phyloP scores from a whole-genome alignment of 1,140 invertebrate genomes.

The Drosophila sulfurigaster region DNA sequence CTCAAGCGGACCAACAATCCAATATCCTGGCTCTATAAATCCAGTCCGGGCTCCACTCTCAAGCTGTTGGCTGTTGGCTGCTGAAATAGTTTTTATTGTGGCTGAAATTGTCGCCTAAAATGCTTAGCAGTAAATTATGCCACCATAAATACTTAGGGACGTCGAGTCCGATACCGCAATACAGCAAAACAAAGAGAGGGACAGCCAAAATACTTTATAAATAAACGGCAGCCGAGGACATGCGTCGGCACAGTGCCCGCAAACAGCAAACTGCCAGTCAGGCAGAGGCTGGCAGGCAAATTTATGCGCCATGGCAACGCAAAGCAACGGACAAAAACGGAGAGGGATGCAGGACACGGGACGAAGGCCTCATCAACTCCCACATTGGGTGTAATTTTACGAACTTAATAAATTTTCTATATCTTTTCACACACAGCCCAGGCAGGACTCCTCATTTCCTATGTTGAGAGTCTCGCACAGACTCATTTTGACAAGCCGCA shows the following conservation, averaged over 20 bases:
- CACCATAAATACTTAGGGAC: constrained; percentile 65
- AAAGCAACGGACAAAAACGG: constrained; percentile 6
- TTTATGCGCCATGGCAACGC: constrained; percentile 60
- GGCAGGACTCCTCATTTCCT: constrained; percentile 7
- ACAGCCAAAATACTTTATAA: constrained; percentile 63
- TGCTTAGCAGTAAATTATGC: constrained; percentile 80
- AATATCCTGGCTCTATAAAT: constrained; percentile 77
- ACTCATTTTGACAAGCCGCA: constrained; percentile 72
- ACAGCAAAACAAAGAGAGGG: constrained; percentile 32
- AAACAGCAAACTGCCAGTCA: constrained; percentile 20
- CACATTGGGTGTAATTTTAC: constrained; percentile 64
- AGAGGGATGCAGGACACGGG: neutral
- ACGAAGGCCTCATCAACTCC: neutral
- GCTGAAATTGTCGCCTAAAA: constrained; percentile 76
- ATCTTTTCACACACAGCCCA: constrained; percentile 61
- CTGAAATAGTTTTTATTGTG: constrained; percentile 69
- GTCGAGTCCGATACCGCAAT: constrained; percentile 2
- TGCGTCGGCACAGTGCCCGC: constrained; percentile 9
- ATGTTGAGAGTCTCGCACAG: constrained; percentile 8
- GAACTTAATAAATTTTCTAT: constrained; percentile 83
- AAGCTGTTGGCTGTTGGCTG: constrained; percentile 17
- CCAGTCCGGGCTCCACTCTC: constrained; percentile 19
- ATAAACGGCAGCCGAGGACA: constrained; percentile 53
- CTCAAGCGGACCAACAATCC: constrained; percentile 60
- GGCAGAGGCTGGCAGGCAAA: constrained; percentile 50